Conservation (phyloP, 2,888 invertebrate species). For the Plemyria rubiginata region DNA sequence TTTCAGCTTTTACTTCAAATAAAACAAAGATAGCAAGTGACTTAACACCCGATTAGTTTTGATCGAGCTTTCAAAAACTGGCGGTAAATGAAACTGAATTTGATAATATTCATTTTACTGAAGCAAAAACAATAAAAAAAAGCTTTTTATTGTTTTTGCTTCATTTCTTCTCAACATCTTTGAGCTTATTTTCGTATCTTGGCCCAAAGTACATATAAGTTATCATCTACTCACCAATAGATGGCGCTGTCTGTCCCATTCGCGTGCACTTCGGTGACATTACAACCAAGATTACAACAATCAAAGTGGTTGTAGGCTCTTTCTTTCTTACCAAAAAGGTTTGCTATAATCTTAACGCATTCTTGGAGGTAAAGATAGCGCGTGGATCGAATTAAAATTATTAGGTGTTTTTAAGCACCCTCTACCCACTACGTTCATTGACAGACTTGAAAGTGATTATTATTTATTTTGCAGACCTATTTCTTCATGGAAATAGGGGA, state of each 20-base stretch:
- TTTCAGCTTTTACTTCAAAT: too few species aligned
- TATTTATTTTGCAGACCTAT: slow-evolving; percentile 20
- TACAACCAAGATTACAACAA: background rate
- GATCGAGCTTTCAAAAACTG: too few species aligned
- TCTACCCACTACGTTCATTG: slow-evolving; percentile 52
- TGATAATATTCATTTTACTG: too few species aligned
- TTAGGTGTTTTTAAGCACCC: slow-evolving; percentile 53
- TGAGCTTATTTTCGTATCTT: too few species aligned
- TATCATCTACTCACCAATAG: slow-evolving; percentile 58
- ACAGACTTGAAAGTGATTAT: slow-evolving; percentile 45
- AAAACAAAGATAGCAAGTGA: too few species aligned
- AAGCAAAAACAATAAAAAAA: too few species aligned
- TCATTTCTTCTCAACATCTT: too few species aligned
- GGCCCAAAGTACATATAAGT: too few species aligned
- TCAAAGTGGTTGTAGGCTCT: background rate
- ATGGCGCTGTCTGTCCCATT: slow-evolving; percentile 53
- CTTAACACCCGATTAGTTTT: too few species aligned
- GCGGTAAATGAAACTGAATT: too few species aligned
- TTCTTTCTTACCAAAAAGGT: slow-evolving; percentile 64
- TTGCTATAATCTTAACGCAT: slow-evolving; percentile 72
- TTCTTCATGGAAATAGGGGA: too few species aligned
- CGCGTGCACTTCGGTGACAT: background rate
- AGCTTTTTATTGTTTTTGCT: too few species aligned
- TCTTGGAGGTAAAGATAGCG: slow-evolving; percentile 63
- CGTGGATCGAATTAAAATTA: slow-evolving; percentile 74